Evolutionary conservation across 2,888 invertebrate species (phyloP).

Genomic region (Pasiphila rectangulata): DNA sequence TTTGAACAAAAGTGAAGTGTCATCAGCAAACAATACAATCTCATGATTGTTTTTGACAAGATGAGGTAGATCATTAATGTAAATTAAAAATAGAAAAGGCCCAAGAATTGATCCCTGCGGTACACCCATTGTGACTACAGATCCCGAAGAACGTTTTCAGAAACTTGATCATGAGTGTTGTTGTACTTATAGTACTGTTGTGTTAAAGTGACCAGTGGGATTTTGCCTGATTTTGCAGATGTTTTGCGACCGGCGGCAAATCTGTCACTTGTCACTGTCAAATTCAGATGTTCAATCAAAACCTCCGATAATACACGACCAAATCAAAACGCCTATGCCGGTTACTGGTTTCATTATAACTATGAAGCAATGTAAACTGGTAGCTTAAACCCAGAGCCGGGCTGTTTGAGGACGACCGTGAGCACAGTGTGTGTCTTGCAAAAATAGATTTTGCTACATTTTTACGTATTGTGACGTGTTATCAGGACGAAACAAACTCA

Average conservation of each 20-base stretch:
- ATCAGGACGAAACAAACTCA: constrained; percentile 64
- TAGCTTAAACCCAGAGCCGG: constrained; percentile 51
- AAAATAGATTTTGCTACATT: constrained; percentile 73
- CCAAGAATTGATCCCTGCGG: too few species aligned
- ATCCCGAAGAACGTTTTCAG: too few species aligned
- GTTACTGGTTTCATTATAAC: constrained; percentile 23
- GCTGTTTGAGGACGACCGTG: constrained; percentile 60
- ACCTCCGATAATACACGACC: constrained; percentile 33
- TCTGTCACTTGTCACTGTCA: constrained; percentile 45
- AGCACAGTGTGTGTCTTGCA: constrained; percentile 66
- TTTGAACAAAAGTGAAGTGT: too few species aligned
- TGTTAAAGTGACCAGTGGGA: too few species aligned
- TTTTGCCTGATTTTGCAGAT: too few species aligned
- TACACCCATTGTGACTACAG: too few species aligned
- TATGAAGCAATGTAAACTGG: constrained; percentile 36
- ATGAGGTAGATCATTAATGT: too few species aligned
- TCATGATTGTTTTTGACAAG: too few species aligned
- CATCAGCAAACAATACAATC: too few species aligned
- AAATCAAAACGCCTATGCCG: constrained; percentile 32
- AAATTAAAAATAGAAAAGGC: too few species aligned
- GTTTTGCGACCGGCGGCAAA: constrained; percentile 26
- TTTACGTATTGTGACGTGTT: constrained; percentile 72
- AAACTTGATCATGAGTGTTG: too few species aligned
- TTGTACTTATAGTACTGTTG: too few species aligned
- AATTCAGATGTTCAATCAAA: constrained; percentile 38